phyloP scores from a whole-genome alignment of 2,113 vertebrate species.

The Paramormyrops kingsleyae region DNA sequence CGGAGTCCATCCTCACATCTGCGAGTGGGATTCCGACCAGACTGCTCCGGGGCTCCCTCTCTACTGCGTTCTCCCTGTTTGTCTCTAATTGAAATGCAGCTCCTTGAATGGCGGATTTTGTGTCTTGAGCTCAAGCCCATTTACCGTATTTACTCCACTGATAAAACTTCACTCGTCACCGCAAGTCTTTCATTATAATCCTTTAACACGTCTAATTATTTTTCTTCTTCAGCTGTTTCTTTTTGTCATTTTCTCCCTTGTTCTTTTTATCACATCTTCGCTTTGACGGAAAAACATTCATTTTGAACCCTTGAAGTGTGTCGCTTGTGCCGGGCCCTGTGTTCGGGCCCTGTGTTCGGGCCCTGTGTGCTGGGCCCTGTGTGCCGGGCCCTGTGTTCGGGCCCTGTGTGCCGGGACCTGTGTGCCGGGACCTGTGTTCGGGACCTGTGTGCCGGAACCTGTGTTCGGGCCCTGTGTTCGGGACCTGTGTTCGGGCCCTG shows the following conservation, averaged over 20 bases:
- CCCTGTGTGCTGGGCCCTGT: no score
- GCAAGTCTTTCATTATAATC: background rate
- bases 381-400: no score
- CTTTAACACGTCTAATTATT: conserved; percentile 47
- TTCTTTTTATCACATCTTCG: conserved; percentile 6
- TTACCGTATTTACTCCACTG: conserved; percentile 31
- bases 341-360: no score
- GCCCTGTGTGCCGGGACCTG: no score
- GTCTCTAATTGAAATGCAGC: background rate
- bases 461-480: no score
- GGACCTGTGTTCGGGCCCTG: no score
- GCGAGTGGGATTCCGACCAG: background rate
- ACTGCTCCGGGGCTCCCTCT: background rate
- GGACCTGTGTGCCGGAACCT: no score
- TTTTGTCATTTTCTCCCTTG: background rate
- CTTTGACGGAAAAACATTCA: conserved; percentile 30
- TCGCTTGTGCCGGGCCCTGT: background rate
- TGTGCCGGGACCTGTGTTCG: no score
- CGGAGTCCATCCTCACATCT: background rate
- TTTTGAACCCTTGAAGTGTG: conserved; percentile 33
- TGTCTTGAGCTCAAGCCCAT: background rate
- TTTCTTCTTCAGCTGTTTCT: conserved; percentile 1
- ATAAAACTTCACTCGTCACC: conserved; percentile 53
- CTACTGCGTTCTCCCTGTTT: background rate
- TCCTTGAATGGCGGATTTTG: background rate